phyloP scores from a whole-genome alignment of 2,797 vertebrate species.

The Semotilus atromaculatus region DNA sequence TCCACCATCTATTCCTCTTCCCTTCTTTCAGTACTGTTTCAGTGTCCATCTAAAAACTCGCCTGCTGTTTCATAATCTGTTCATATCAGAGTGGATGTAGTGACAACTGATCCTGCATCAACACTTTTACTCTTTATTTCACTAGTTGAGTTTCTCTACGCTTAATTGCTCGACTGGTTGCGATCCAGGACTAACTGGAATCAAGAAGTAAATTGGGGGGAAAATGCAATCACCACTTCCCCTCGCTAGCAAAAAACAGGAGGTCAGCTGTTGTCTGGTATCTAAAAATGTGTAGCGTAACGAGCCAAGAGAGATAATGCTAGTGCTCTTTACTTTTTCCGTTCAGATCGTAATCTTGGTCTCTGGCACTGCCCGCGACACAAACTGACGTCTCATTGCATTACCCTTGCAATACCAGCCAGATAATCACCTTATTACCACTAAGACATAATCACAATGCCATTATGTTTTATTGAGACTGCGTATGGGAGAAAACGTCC shows the following conservation, averaged over 20 bases:
- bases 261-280: constrained; percentile 17
- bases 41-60: not conserved
- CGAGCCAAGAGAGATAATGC: constrained; percentile 26
- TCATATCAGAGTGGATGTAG: not conserved
- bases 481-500: not conserved
- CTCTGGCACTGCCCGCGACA: not conserved
- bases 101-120: not conserved
- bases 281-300: not conserved
- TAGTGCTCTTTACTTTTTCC: not conserved
- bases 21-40: not conserved
- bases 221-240: constrained; percentile 60
- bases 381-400: constrained; percentile 7
- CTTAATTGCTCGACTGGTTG: constrained; percentile 52
- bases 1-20: not conserved
- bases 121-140: not conserved
- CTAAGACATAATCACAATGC: not conserved
- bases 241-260: constrained; percentile 20
- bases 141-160: constrained; percentile 16
- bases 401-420: not conserved
- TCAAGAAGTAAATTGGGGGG: constrained; percentile 63
- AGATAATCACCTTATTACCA: not conserved
- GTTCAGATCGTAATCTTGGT: constrained; percentile 18
- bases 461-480: not conserved
- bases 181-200: constrained; percentile 58
- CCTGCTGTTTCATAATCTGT: not conserved